Evolutionary conservation across 2,888 invertebrate genomes (phyloP).

Genomic region (Caenorhabditis plicata): DNA sequence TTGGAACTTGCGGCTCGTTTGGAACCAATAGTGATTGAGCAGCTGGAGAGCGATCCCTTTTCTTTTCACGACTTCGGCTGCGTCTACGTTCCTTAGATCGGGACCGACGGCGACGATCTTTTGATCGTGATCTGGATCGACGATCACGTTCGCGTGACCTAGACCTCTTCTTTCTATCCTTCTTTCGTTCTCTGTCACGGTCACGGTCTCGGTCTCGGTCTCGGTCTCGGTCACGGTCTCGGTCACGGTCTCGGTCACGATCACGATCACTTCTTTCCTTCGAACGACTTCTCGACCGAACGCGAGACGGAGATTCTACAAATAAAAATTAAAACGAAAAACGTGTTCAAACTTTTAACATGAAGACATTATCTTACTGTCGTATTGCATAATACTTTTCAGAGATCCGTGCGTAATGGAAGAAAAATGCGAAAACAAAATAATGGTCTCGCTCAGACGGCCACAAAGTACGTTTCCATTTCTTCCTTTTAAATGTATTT

Average conservation of each 20-base stretch:
- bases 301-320: neutral
- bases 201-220: slow-evolving; percentile 10
- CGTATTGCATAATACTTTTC: neutral
- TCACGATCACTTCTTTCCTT: neutral
- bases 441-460: too few relatives aligned
- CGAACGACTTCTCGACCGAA: slow-evolving; percentile 1
- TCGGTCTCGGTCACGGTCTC: slow-evolving; percentile 35
- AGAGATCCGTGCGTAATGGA: too few relatives aligned
- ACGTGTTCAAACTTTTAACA: too few relatives aligned
- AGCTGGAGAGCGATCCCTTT: slow-evolving; percentile 14
- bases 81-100: slow-evolving; percentile 5
- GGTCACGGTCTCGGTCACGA: slow-evolving; percentile 8
- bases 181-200: slow-evolving; percentile 30
- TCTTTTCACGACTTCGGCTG: neutral
- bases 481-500: too few relatives aligned
- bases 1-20: slow-evolving; percentile 19
- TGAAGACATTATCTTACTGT: too few relatives aligned
- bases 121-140: slow-evolving; percentile 14
- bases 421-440: too few relatives aligned
- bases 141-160: too few relatives aligned
- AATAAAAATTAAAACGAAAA: too few relatives aligned
- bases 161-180: slow-evolving; percentile 22
- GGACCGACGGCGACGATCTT: slow-evolving; percentile 3
- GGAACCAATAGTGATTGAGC: slow-evolving; percentile 26
- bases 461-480: too few relatives aligned